phyloP scores from a whole-genome alignment of 1,140 invertebrate species.

The Drosophila sulfurigaster region DNA sequence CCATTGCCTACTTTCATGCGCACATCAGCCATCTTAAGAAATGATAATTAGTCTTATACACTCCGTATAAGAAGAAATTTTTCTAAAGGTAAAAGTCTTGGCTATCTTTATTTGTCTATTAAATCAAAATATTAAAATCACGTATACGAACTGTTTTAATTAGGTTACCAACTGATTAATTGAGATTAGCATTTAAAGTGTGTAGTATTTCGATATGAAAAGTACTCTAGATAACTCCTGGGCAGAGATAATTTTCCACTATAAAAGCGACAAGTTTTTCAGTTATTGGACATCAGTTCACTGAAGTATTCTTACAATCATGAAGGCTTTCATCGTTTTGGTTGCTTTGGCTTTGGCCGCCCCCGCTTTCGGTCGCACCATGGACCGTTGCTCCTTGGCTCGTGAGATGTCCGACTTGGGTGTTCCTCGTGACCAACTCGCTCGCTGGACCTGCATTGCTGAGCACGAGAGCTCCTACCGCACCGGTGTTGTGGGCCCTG shows the following conservation, averaged over 20 bases:
- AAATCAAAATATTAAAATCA: not conserved
- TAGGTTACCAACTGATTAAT: slow-evolving; percentile 4
- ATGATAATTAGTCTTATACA: not conserved
- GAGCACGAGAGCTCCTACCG: slow-evolving; percentile 60
- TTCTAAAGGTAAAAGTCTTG: not conserved
- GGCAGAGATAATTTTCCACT: slow-evolving; percentile 41
- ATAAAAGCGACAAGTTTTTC: slow-evolving; percentile 44
- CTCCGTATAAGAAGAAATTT: not conserved
- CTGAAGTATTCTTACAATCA: slow-evolving; percentile 33
- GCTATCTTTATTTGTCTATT: not conserved
- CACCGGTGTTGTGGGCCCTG: slow-evolving; percentile 52
- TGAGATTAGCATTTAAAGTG: not conserved
- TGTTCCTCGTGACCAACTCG: slow-evolving; percentile 51
- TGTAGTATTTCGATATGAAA: slow-evolving; percentile 9
- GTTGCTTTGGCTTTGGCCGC: slow-evolving; percentile 53
- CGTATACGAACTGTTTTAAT: not conserved
- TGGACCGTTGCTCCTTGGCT: slow-evolving; percentile 77
- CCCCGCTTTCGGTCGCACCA: slow-evolving; percentile 53
- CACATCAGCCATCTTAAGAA: not conserved
- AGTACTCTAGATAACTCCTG: slow-evolving; percentile 17
- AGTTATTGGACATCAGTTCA: slow-evolving; percentile 29
- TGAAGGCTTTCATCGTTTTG: slow-evolving; percentile 55
- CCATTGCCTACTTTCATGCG: slow-evolving; percentile 7
- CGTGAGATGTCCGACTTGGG: slow-evolving; percentile 65
- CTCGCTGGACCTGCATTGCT: slow-evolving; percentile 62